Base-by-base conservation (phyloP, 2,888 invertebrate species). In the Clistopyga incitator region DNA sequence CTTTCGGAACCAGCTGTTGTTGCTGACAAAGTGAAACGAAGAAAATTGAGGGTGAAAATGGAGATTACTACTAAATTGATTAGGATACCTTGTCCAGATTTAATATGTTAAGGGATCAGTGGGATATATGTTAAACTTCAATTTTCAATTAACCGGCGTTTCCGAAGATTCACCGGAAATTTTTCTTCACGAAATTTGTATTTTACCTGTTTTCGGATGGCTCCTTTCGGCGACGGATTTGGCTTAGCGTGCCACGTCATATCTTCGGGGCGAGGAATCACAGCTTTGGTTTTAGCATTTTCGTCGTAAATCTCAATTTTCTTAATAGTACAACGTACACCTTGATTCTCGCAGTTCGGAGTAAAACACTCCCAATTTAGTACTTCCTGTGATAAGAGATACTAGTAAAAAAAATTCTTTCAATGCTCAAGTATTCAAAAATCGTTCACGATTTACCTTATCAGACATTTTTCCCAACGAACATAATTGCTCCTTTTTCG, bases 311-410 rank as follows among this genome's bases (percentile, higher is more conserved):
- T 84, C 78, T 89, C 86, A 59, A 91, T 83, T 72, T 84, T 86
- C 3, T 75, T 82, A 23, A 90, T 88, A 8, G 72, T 45, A 76
- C 84, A 85, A 10, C 34, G 77, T 0, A 42, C 42, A 11, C 84
- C 84, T 50, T 87, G 77, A 42, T 77, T 38, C 25, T 86, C 82
- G 71, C 90, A 90, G 67, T 89, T 87, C 3, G 89, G 88, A 2
- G 89, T 90, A 20, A 90, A 88, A 76, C 90, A 90, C 6, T 76
- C 42, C n/a, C 34, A 23, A 23, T 87, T 86, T 56, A 89, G 56
- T 65, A 89, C 71, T 3, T 89, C 88, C 90, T 90, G 78, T 70
- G 29, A 59, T 6, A 77, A 38, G 52, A 52, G 64, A 70, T 8
- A 52, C 45, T 34, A 13, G 45, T 29, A 1, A 34, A 20, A 20